Evolutionary conservation across 2,888 invertebrate genomes (phyloP).

Genomic region (Thumatha senex): DNA sequence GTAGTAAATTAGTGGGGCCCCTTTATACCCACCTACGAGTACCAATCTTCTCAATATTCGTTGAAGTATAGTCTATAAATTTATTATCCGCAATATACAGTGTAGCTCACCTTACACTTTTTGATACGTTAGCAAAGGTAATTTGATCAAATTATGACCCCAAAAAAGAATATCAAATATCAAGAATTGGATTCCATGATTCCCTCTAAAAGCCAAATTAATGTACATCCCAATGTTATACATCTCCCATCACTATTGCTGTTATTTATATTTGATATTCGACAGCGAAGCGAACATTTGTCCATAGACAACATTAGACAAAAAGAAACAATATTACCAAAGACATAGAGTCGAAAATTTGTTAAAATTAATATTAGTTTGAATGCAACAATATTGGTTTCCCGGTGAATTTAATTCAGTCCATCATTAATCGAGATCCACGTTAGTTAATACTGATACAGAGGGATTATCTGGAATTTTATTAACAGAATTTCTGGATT

Average conservation of each 20-base stretch:
- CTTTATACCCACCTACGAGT: too few relatives aligned
- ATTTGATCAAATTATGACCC: slow-evolving; percentile 1
- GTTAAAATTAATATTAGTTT: slow-evolving; percentile 30
- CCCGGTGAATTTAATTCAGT: slow-evolving; percentile 73
- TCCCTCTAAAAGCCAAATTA: slow-evolving; percentile 12
- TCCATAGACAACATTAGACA: slow-evolving; percentile 31
- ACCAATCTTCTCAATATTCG: too few relatives aligned
- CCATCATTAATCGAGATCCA: slow-evolving; percentile 74
- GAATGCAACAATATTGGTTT: slow-evolving; percentile 68
- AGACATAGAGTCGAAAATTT: slow-evolving; percentile 46
- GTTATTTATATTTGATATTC: slow-evolving; percentile 69
- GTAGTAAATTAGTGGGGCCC: too few relatives aligned
- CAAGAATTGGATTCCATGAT: neutral
- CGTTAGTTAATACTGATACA: slow-evolving; percentile 56
- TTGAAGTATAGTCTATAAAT: too few relatives aligned
- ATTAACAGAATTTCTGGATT: slow-evolving; percentile 59
- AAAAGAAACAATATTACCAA: slow-evolving; percentile 47
- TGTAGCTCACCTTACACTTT: too few relatives aligned
- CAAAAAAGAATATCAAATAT: slow-evolving; percentile 2
- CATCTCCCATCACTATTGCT: slow-evolving; percentile 22
- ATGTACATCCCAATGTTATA: slow-evolving; percentile 9
- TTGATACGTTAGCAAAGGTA: neutral
- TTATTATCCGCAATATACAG: too few relatives aligned
- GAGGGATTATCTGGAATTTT: slow-evolving; percentile 71
- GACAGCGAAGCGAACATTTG: too few relatives aligned